Percentiles rank a stretch among this genome's conserved stretches.
Evolutionary conservation across 1,140 invertebrate species (phyloP).

Genomic region (Atta colombica): DNA sequence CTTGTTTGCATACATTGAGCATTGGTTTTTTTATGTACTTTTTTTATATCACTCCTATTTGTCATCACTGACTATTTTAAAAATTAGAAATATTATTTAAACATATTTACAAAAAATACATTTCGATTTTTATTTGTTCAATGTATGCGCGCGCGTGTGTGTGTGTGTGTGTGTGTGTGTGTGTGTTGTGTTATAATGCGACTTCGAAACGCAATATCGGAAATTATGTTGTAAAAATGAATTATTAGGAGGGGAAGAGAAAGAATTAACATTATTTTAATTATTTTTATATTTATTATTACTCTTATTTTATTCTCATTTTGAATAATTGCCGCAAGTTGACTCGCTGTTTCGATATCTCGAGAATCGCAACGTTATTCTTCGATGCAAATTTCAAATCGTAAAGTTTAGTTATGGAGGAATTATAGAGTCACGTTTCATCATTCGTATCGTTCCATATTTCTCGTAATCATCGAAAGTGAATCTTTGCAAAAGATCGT

Average conservation of each 20-base stretch:
- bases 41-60: no score
- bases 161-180: no score
- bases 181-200: no score
- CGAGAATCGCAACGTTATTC: slow-evolving; percentile 9
- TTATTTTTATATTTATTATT: background rate
- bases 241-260: background rate
- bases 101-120: background rate
- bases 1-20: background rate
- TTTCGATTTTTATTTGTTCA: background rate
- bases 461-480: background rate
- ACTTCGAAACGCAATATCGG: background rate
- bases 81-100: background rate
- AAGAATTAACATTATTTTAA: background rate
- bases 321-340: background rate
- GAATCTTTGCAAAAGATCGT: background rate
- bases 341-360: slow-evolving; percentile 4
- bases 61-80: background rate
- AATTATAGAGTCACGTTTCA: background rate
- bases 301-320: background rate
- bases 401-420: background rate
- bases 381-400: slow-evolving; percentile 17
- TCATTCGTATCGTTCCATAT: background rate
- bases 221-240: background rate
- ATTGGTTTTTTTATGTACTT: background rate
- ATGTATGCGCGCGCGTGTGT: no score